Evolutionary conservation across 2,113 vertebrate genomes (phyloP).

Genomic region (Mesitornis unicolor): DNA sequence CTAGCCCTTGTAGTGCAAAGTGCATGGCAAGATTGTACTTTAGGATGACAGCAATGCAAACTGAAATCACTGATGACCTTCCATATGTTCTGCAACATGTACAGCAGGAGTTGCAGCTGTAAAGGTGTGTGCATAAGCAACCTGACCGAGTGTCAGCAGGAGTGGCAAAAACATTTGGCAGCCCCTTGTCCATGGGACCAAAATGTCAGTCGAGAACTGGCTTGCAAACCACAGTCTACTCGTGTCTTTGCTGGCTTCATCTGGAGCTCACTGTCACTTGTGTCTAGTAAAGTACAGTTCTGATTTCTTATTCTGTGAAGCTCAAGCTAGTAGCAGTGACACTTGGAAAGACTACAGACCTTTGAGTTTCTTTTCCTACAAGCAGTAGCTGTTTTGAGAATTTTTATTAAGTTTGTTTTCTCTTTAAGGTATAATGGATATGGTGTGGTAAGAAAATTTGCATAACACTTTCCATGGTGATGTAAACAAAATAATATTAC

Average conservation of each 20-base stretch:
- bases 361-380: not conserved
- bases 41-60: constrained; percentile 40
- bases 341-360: constrained; percentile 22
- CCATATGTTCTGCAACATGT: constrained; percentile 33
- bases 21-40: constrained; percentile 71
- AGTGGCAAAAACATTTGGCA: not conserved
- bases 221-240: not conserved
- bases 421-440: constrained; percentile 37
- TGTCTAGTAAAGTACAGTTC: not conserved
- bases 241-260: not conserved
- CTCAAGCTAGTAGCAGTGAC: not conserved
- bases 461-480: constrained; percentile 41
- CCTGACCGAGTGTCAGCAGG: not conserved
- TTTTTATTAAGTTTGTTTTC: constrained; percentile 41
- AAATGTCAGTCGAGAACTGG: not conserved
- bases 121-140: not conserved
- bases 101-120: not conserved
- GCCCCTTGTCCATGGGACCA: not conserved
- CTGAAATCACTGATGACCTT: constrained; percentile 55
- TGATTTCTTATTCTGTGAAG: not conserved
- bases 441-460: constrained; percentile 21
- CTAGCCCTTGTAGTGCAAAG: constrained; percentile 76
- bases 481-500: constrained; percentile 56
- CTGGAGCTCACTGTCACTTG: not conserved
- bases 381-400: constrained; percentile 1